Percentiles rank a stretch among this genome's conserved stretches.
phyloP scores from a whole-genome alignment of 1,140 invertebrate genomes.

The Drosophila punjabiensis region DNA sequence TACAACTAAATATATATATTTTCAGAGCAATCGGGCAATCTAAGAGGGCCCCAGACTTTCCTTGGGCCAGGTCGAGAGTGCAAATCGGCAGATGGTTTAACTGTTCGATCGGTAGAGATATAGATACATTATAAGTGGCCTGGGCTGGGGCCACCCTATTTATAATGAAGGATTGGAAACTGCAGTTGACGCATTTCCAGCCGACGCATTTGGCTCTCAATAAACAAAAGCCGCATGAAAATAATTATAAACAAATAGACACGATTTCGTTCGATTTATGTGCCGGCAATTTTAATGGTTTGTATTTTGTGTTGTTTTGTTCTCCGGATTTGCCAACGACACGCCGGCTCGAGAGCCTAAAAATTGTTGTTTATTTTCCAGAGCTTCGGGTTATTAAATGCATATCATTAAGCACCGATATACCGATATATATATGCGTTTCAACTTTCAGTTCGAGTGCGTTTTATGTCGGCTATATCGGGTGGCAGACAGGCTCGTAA shows the following conservation, averaged over 20 bases:
- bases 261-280: conserved; percentile 57
- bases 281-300: conserved; percentile 59
- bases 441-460: conserved; percentile 30
- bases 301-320: conserved; percentile 40
- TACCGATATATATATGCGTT: conserved; percentile 18
- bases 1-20: conserved; percentile 29
- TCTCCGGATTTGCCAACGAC: conserved; percentile 23
- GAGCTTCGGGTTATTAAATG: conserved; percentile 28
- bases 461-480: conserved; percentile 15
- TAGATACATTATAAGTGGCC: conserved; percentile 8
- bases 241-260: conserved; percentile 77
- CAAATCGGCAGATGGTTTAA: conserved; percentile 64
- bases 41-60: conserved; percentile 1
- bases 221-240: conserved; percentile 64
- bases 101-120: conserved; percentile 4
- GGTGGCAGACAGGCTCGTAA: conserved; percentile 5
- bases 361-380: conserved; percentile 40
- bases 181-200: conserved; percentile 60
- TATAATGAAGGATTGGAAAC: conserved; percentile 32
- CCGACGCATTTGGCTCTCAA: conserved; percentile 44
- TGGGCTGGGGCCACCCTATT: conserved; percentile 12
- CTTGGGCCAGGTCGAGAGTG: conserved; percentile 69
- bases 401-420: conserved; percentile 12
- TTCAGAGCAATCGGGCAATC: conserved; percentile 15
- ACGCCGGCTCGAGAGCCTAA: conserved; percentile 29